Evolutionary conservation across 2,888 invertebrate genomes (phyloP), one percentile per base, ranked within the genome.

Genomic region (Subacronicta megacephala): DNA sequence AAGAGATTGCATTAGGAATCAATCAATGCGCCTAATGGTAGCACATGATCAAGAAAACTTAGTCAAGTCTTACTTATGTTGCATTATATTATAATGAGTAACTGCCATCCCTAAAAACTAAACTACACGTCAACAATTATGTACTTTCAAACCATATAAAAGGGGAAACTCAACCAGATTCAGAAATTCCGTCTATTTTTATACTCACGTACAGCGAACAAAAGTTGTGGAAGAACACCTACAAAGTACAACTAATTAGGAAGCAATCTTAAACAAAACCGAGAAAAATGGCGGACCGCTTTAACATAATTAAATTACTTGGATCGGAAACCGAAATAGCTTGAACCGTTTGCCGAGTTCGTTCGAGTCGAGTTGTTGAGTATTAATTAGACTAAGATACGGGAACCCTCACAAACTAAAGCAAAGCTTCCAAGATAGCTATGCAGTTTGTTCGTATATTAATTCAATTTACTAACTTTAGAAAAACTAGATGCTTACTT

Each of bases 231-330:
- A 35, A 40, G 29, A 55, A 47, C 16, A 35, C 45, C 13, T 16
- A 44, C 1, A 55, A 37, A 47, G 13, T 3, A 35, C 12, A 70
- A 63, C 40, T 70, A 56, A 63, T 63, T 52, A 45, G 17, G 37
- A 70, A 70, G 31, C 56, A 49, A 62, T 54, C 57, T 45, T 49
- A 37, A 56, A 54, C 41, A 62, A 54, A 64, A 36, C 26, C 47
- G 38, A 52, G 35, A 70, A 70, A 70, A 71, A 38, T 52, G 56
- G 47, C 49, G 23, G n/a, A 17, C 36, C 15, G 31, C 17, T 23
- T 26, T 37, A 2, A 49, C 37, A 41, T 57, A 57, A 66, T 66
- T 64, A 49, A 66, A 66, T 66, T 52, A 71, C 72, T 57, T 35
- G 37, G 65, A 57, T 71, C 72, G 45, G 47, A 52, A 64, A 71